Conservation (phyloP, 1,140 invertebrate genomes). For the Conopomorpha cramerella region DNA sequence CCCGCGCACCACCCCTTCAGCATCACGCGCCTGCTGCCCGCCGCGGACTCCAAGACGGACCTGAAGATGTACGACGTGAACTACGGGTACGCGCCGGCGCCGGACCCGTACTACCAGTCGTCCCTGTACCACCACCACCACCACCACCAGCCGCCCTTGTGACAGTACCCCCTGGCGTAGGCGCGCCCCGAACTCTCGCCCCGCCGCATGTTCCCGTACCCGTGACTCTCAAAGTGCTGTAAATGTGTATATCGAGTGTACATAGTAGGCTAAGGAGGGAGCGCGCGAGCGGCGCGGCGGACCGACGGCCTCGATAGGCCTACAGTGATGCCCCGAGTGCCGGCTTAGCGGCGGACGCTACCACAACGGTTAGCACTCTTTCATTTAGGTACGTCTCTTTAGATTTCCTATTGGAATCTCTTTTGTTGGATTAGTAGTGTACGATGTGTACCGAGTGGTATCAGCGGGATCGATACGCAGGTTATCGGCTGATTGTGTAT, state of each 20-base stretch:
- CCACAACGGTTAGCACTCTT: too few species aligned
- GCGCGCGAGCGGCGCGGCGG: constrained; percentile 19
- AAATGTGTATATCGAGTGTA: constrained; percentile 30
- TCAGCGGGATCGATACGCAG: constrained; percentile 41
- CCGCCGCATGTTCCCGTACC: too few species aligned
- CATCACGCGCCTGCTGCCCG: constrained; percentile 87
- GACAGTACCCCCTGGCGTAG: constrained; percentile 55
- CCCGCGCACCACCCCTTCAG: constrained; percentile 89
- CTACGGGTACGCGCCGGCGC: constrained; percentile 71
- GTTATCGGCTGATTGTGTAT: constrained; percentile 30
- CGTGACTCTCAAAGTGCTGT: too few species aligned
- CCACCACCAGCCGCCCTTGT: constrained; percentile 53
- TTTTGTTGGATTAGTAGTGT: too few species aligned
- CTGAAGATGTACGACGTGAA: constrained; percentile 83
- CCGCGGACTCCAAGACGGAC: constrained; percentile 81
- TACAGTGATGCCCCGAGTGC: constrained; percentile 32
- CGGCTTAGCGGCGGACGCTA: too few species aligned
- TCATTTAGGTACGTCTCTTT: too few species aligned
- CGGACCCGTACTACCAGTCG: constrained; percentile 82
- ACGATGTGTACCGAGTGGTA: too few species aligned
- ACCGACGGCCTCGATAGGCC: too few species aligned
- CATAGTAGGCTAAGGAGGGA: constrained; percentile 8
- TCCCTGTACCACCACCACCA: constrained; percentile 72
- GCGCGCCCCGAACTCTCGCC: constrained; percentile 13
- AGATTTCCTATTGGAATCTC: too few species aligned